Conservation (phyloP, 1,140 invertebrate species). For the Trichogramma pretiosum region DNA sequence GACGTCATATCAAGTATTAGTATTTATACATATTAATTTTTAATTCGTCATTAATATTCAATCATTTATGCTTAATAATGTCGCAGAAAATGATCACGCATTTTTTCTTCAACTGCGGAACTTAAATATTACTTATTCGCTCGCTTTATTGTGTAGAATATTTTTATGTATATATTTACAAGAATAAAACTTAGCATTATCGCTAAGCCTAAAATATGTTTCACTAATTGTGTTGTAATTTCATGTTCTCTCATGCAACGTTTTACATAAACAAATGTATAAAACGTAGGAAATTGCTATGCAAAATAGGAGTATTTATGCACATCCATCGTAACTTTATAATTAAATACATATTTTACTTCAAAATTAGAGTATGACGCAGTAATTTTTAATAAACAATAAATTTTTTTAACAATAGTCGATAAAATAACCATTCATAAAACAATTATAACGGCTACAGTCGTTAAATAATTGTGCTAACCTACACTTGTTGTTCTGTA, state of each 20-base stretch:
- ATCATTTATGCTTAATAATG: conserved; percentile 25
- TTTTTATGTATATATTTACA: conserved; percentile 28
- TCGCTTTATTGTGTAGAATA: conserved; percentile 8
- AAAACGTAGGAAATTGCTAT: too few relatives aligned
- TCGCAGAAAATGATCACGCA: conserved; percentile 24
- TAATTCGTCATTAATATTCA: too few relatives aligned
- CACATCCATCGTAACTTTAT: too few relatives aligned
- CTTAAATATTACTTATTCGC: conserved; percentile 11
- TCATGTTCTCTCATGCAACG: conserved; percentile 14
- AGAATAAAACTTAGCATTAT: conserved; percentile 14
- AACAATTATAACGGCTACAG: conserved; percentile 11
- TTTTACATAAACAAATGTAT: too few relatives aligned
- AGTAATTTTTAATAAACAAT: too few relatives aligned
- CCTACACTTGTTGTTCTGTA: conserved; percentile 22
- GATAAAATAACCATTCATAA: conserved; percentile 13
- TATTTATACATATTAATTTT: conserved; percentile 35
- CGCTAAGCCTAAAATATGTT: conserved; percentile 14
- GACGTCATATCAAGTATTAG: conserved; percentile 25
- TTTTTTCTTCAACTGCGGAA: conserved; percentile 20
- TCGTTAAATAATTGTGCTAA: conserved; percentile 19
- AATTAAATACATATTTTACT: too few relatives aligned
- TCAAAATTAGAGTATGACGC: too few relatives aligned
- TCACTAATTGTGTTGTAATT: conserved; percentile 18
- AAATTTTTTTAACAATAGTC: too few relatives aligned
- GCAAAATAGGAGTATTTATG: too few relatives aligned